Evolutionary conservation across 1,140 invertebrate species (phyloP), one percentile per base, ranked within the genome.

Genomic region (Diuraphis noxia): DNA sequence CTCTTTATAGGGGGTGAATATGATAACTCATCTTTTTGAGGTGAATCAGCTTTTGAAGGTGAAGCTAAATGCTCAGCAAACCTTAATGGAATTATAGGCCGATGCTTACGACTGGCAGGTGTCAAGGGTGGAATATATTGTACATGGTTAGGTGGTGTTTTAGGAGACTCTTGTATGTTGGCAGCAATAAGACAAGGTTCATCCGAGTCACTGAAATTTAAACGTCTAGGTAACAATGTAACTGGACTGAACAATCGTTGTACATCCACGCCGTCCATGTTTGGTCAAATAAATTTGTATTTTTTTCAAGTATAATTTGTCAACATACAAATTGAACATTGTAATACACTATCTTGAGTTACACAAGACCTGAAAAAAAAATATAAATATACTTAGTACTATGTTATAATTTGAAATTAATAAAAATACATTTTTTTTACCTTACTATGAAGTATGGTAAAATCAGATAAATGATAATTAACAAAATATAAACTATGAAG

Each of bases 1-100:
- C 88, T 41, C 10, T 90, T 90, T 40, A 90, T 90, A 6, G 88
- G 88, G 19, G 88, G 88, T 36, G 88, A 90, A 79, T 90, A 90
- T 1, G 40, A 21, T 8, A 90, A 9, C 49, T 90, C 88, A 46
- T 90, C 88, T 46, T 90, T 90, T 38, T 79, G 88, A 10, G 88
- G 88, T 30, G 88, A 90, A 90, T 90, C 72, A 30, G 43, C 63
- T 90, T 90, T 90, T 34, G 72, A 79, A 25, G 88, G 88, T 34
- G 88, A 90, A 81, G 72, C 88, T 49, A 90, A 90, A 90, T 79
- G n/a, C 0, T 90, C 88, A 34, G 72, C 23, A 49, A 90, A 90
- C 43, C 72, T 90, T 36, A 46, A 49, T 90, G 63, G 88, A 38
- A 90, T 81, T 6, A 30, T 36, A 6, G 88, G 43, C 25, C 88